Base-by-base conservation (phyloP, 2,797 vertebrate genomes). In the Pogonophryne albipinna region DNA sequence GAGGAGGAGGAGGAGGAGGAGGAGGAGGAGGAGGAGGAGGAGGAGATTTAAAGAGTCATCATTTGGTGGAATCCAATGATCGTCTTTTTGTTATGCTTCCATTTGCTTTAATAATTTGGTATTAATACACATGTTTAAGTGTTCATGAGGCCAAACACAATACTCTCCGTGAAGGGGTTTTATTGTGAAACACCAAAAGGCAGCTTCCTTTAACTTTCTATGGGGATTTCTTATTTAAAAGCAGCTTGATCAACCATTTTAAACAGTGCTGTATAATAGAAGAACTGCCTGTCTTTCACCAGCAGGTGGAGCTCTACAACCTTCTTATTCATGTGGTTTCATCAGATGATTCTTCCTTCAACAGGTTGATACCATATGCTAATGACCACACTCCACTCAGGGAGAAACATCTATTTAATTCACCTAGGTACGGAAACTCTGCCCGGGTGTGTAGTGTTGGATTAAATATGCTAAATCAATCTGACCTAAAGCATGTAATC, bases 221-320 rank as follows among this genome's bases (percentile, higher is more conserved):
- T 17, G 0, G 13, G 31, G 17, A 50, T 71, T 53, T 10, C 12
- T 34, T 20, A 0, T 70, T 5, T 51, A 8, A 4, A 27, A 5
- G 27, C 38, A 10, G 34, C 71, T 31, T 50, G 17, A 62, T 53
- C 9, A 56, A 23, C 10, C 19, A 55, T 55, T 64, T 67, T 70
- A 0, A 47, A 52, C 16, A 4, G 23, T 0, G 0, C 34, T 8
- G 4, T 57, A n/a, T 8, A 23, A 9, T 4, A 14, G 10, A 55
- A 56, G 9, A 20, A 16, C 1, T 16, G 3, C 51, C 17, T 10
- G 11, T 58, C 20, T 81, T 79, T 78, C 59, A 84, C 85, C 92
- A 93, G 89, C 85, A 92, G 93, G 82, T 89, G 92, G 92, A 71
- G 88, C 85, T 78, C 86, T 74, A 66, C 14, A 60, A 75, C 87